These are phyloP conservation scores for Tragelaphus buxtoni DNA, from an alignment of 2,113 vertebrate species.

Conservation along the genomic window DNA sequence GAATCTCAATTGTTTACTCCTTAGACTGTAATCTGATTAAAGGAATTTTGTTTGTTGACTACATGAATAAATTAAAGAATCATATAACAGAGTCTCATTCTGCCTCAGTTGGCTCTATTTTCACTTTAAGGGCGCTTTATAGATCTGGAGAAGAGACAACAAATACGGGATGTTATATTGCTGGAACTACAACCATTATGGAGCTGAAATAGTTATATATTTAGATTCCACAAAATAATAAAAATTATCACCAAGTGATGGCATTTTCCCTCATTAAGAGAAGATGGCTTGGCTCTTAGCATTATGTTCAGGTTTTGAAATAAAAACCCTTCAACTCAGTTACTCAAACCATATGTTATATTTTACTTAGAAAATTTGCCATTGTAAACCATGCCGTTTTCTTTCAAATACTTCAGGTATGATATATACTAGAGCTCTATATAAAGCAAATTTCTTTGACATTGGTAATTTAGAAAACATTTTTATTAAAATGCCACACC, in stretches of 20 bases:
- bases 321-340: not conserved
- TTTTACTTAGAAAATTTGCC: constrained; percentile 28
- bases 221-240: constrained; percentile 48
- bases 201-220: not conserved
- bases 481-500: constrained; percentile 22
- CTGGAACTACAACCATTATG: not conserved
- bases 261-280: not conserved
- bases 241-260: constrained; percentile 28
- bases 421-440: not conserved
- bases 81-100: not conserved
- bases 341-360: not conserved
- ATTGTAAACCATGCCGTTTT: not conserved
- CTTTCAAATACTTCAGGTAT: constrained; percentile 30
- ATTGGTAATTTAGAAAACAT: constrained; percentile 35
- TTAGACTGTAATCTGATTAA: not conserved
- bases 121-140: not conserved
- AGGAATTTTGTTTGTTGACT: not conserved
- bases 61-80: not conserved
- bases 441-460: constrained; percentile 58
- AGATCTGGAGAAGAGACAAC: not conserved
- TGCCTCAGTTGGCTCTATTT: not conserved
- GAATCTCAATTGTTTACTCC: not conserved
- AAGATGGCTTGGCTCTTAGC: not conserved
- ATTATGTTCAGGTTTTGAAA: not conserved
- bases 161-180: not conserved